Evolutionary conservation across 2,888 invertebrate species (phyloP), one percentile per base, ranked within the genome.

Genomic region (Trichogramma evanescens): DNA sequence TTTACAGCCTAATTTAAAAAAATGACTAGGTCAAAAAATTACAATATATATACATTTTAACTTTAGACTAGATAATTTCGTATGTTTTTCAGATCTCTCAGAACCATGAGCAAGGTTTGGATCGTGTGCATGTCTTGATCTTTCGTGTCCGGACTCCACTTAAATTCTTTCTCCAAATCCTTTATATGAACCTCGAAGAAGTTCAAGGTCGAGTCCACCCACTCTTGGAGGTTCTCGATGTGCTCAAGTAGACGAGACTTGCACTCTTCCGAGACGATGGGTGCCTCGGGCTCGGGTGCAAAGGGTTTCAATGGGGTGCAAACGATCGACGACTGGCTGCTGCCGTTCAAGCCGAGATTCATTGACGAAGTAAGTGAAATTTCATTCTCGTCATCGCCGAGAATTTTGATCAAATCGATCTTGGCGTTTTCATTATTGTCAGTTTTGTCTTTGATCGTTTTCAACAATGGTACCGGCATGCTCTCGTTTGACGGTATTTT

Each of bases 231-330:
- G 66, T 89, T 85, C 69, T 86, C 84, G 58, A 93, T 84, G 72
- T 93, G 91, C 40, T 88, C 86, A 66, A 93, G 79, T 54, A 94
- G 80, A 58, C 89, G 85, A 69, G 87, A 82, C 66, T 89, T 85
- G 69, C 93, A 93, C 74, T 88, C 89, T 51, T 84, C 81, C 51
- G 88, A 84, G 77, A 92, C 89, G 59, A 92, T 92, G 3, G 90
- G 86, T 8, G 89, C 89, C 75, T 93, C 91, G 0, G 92, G 92
- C 76, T 88, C 86, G 7, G 91, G 92, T 65, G 84, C 84, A 53
- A 75, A 72, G 26, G 77, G 74, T 58, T 73, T 75, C 3, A 70
- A 70, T 26, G 66, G n/a, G n/a, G n/a, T n/a, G n/a, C n/a, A n/a
- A n/a, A n/a, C n/a, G 41, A 38, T 26, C 5, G 38, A n/a, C 6